Evolutionary conservation across 2,113 vertebrate species (phyloP).

Genomic region (Perca fluviatilis): DNA sequence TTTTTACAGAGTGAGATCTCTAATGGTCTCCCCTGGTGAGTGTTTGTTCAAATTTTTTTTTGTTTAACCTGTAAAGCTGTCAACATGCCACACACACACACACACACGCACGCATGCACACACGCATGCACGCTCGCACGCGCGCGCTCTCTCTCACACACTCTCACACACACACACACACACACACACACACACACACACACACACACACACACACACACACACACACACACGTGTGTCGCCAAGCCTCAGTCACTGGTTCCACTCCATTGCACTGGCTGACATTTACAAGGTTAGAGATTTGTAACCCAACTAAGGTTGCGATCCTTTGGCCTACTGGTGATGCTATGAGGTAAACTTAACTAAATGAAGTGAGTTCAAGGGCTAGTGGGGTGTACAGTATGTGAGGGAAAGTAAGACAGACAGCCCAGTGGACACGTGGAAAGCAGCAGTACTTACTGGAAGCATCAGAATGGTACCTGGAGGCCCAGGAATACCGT

Average conservation of each 20-base stretch:
- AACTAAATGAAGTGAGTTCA: slow-evolving; percentile 54
- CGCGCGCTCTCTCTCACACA: slow-evolving; percentile 32
- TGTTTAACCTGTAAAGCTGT: slow-evolving; percentile 49
- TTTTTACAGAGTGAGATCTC: slow-evolving; percentile 41
- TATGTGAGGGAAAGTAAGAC: slow-evolving; percentile 12
- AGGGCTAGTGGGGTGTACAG: slow-evolving; percentile 19
- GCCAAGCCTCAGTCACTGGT: slow-evolving; percentile 63
- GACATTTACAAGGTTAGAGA: slow-evolving; percentile 80
- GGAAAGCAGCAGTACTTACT: slow-evolving; percentile 83
- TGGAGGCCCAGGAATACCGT: slow-evolving; percentile 94
- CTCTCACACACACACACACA: background rate
- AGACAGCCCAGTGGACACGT: slow-evolving; percentile 11
- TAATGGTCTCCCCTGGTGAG: slow-evolving; percentile 25
- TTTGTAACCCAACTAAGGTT: slow-evolving; percentile 73
- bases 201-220: background rate
- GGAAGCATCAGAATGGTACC: slow-evolving; percentile 98
- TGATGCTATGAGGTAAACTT: slow-evolving; percentile 58
- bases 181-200: background rate
- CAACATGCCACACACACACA: slow-evolving; percentile 27
- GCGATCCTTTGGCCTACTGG: slow-evolving; percentile 49
- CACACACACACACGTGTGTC: slow-evolving; percentile 41
- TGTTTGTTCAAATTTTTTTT: slow-evolving; percentile 36
- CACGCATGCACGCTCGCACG: background rate
- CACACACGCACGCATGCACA: background rate
- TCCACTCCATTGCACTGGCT: slow-evolving; percentile 67